phyloP scores from a whole-genome alignment of 1,140 invertebrate genomes.

The Potamilus streckersoni region DNA sequence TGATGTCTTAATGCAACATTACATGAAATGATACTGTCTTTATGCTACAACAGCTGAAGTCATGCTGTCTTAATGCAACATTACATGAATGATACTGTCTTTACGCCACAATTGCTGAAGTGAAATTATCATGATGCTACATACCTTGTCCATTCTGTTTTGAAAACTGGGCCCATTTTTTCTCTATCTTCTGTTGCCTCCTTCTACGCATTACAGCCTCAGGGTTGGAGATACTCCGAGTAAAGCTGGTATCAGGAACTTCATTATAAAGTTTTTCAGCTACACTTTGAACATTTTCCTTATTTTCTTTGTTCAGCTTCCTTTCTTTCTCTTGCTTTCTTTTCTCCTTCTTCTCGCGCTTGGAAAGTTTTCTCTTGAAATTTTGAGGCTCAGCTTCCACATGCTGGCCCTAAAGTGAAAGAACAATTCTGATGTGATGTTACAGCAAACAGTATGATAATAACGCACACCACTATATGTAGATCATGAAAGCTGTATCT shows the following conservation, averaged over 20 bases:
- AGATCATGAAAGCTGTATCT: too few relatives aligned
- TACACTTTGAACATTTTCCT: conserved; percentile 43
- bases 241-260: conserved; percentile 94
- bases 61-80: too few relatives aligned
- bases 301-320: conserved; percentile 75
- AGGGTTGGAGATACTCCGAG: conserved; percentile 98
- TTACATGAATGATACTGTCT: too few relatives aligned
- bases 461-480: too few relatives aligned
- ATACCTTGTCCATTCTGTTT: conserved; percentile 78
- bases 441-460: too few relatives aligned
- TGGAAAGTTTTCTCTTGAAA: conserved; percentile 94
- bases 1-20: too few relatives aligned
- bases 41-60: too few relatives aligned
- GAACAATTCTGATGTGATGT: too few relatives aligned
- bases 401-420: too few relatives aligned
- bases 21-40: too few relatives aligned
- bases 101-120: too few relatives aligned
- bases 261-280: conserved; percentile 73
- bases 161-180: conserved; percentile 95
- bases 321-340: conserved; percentile 96
- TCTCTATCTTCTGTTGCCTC: conserved; percentile 96
- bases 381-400: conserved; percentile 15
- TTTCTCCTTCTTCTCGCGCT: conserved; percentile 97
- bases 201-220: conserved; percentile 98
- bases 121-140: conserved; percentile 28